Base-by-base conservation (phyloP, 53 echinoderm and acorn worm genomes). In the Henricia sp. region DNA sequence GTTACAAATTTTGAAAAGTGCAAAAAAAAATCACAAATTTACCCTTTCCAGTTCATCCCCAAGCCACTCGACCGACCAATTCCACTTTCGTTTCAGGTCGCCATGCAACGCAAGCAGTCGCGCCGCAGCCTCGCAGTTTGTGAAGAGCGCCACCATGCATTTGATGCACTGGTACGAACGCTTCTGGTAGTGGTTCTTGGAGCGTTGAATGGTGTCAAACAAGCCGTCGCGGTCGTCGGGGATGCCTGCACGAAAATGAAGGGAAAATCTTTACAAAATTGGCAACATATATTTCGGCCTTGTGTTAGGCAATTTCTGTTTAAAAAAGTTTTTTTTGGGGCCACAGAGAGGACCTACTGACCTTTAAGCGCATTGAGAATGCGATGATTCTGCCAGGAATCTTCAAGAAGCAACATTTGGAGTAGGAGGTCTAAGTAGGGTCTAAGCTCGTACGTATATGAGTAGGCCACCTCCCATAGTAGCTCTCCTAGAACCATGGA, bases 151-250 rank as follows among this genome's bases (percentile, higher is more conserved):
- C 83, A 99, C 99, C 99, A 99, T 99, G 70, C 99, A 99, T 66
- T 99, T 99, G 92, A 99, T 99, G 86, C 99, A 99, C 84, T 99
- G 99, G 72, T 99, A 99, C 51, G 99, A 94, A 0, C 99, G 85
- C 92, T 99, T 99, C 88, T 99, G 99, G 66, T 99, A 94, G 89
- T 99, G 99, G 66, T 95, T 99, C 92, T 99, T 99, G 38, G 99
- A 99, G n/a, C 99, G 92, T 56, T 99, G 99, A 68, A 99, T 91
- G 12, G 99, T 99, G 91, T 99, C 99, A 74, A 99, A 99, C 55
- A 99, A 84, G 60, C 99, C 99, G 38, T 99, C 99, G 13, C 99
- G 88, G 66, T 99, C 99, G 60, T 99, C 99, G 4, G 99, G 99
- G 51, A 99, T 99, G 48, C 99, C 97, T 96, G 38, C 3, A 36